Conservation (phyloP, 2,113 vertebrate species). For the Argyrosomus japonicus region DNA sequence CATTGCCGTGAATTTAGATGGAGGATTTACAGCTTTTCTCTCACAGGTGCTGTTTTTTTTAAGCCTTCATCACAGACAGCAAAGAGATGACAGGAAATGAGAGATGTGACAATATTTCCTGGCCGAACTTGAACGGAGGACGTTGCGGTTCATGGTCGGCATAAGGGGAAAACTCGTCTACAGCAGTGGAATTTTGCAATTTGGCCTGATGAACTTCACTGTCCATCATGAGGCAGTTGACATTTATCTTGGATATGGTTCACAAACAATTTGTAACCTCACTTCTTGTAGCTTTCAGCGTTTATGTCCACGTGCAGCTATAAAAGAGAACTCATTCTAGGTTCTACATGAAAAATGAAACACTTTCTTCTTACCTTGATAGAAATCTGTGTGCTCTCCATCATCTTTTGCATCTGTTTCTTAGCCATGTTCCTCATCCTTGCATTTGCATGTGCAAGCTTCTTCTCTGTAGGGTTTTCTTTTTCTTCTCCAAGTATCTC, state of each 20-base stretch:
- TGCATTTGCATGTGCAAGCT: fast-evolving
- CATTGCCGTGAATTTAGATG: not conserved
- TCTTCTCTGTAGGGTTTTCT: not conserved
- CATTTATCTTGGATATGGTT: not conserved
- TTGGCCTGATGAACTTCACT: not conserved
- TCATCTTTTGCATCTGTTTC: slow-evolving; percentile 36
- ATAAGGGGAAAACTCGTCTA: too few species aligned
- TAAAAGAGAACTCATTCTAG: not conserved
- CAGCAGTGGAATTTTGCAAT: not conserved
- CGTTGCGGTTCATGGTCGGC: too few species aligned
- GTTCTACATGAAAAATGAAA: not conserved
- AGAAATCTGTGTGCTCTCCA: slow-evolving; percentile 46
- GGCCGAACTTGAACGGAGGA: too few species aligned
- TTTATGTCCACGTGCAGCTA: not conserved
- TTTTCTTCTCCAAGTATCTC: not conserved
- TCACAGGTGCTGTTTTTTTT: not conserved
- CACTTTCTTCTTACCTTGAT: slow-evolving; percentile 57
- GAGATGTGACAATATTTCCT: not conserved
- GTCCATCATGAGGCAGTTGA: not conserved
- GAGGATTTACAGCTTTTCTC: not conserved
- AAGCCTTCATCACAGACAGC: not conserved
- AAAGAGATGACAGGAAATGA: not conserved
- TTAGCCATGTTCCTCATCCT: slow-evolving; percentile 42
- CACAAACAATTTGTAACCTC: not conserved
- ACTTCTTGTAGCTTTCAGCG: not conserved